Conservation (phyloP, 2,113 vertebrate species). For the Takifugu flavidus region DNA sequence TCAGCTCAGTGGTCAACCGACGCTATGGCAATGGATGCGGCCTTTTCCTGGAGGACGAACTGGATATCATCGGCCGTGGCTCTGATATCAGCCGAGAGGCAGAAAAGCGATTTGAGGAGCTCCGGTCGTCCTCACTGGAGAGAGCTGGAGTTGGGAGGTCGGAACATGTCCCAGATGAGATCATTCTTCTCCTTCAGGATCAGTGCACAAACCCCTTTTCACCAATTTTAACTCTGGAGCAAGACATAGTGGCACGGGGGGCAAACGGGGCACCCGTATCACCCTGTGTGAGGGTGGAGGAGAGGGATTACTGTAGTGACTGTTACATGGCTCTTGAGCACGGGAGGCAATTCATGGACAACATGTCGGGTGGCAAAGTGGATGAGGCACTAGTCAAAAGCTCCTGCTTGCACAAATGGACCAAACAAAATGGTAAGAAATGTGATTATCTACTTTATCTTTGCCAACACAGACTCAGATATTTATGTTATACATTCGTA, state of each 20-base stretch:
- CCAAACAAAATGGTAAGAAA: conserved; percentile 88
- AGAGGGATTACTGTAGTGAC: conserved; percentile 92
- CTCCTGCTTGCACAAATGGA: conserved; percentile 95
- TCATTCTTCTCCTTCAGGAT: conserved; percentile 92
- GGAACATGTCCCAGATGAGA: conserved; percentile 87
- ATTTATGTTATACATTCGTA: too few species aligned
- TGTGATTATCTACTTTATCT: too few species aligned
- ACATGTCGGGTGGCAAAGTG: conserved; percentile 98
- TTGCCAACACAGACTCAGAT: too few species aligned
- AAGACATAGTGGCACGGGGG: conserved; percentile 67
- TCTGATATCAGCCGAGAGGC: conserved; percentile 90
- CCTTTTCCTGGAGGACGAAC: conserved; percentile 96
- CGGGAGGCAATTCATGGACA: conserved; percentile 98
- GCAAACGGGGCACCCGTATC: conserved; percentile 64
- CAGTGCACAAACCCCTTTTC: conserved; percentile 97
- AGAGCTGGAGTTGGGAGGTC: conserved; percentile 78
- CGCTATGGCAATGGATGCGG: conserved; percentile 94
- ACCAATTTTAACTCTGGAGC: conserved; percentile 83
- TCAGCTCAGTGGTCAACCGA: conserved; percentile 96
- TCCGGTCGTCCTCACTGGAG: conserved; percentile 81
- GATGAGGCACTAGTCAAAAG: conserved; percentile 94
- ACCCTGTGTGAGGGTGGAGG: conserved; percentile 86
- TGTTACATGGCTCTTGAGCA: conserved; percentile 97
- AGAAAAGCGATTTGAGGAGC: conserved; percentile 91
- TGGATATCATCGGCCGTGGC: conserved; percentile 93